These are phyloP conservation scores for Tineola bisselliella DNA, from an alignment of 2,888 invertebrate species.

Conservation along the genomic window DNA sequence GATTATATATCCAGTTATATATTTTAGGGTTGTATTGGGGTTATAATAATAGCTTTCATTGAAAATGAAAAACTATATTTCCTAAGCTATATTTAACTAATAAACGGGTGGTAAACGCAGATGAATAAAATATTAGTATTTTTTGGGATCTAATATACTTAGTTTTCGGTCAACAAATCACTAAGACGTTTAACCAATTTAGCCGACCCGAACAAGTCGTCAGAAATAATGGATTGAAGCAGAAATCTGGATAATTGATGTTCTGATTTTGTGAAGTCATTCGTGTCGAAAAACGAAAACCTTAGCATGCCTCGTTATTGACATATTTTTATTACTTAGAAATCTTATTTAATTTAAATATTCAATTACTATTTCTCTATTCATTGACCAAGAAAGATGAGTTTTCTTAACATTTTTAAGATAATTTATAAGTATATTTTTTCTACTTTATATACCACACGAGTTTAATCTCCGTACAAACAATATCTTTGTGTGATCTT, in stretches of 20 bases:
- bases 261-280: conserved; percentile 23
- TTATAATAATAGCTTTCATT: neutral
- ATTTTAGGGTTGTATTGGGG: neutral
- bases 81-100: too few species aligned
- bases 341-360: neutral
- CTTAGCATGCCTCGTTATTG: neutral
- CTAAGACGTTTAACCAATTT: conserved; percentile 10
- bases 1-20: neutral
- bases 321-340: neutral
- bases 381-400: too few species aligned
- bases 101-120: too few species aligned
- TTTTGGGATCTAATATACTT: neutral
- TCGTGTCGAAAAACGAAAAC: neutral
- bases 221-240: conserved; percentile 15
- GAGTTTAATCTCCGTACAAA: too few species aligned
- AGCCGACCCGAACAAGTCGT: conserved; percentile 12
- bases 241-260: conserved; percentile 25
- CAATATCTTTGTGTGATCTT: too few species aligned
- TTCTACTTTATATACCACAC: too few species aligned
- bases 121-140: too few species aligned
- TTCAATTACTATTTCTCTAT: neutral
- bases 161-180: conserved; percentile 3
- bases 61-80: too few species aligned
- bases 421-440: too few species aligned
- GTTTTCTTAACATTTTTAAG: too few species aligned